Conservation (phyloP, 2,113 vertebrate species). For the Phycodurus eques region DNA sequence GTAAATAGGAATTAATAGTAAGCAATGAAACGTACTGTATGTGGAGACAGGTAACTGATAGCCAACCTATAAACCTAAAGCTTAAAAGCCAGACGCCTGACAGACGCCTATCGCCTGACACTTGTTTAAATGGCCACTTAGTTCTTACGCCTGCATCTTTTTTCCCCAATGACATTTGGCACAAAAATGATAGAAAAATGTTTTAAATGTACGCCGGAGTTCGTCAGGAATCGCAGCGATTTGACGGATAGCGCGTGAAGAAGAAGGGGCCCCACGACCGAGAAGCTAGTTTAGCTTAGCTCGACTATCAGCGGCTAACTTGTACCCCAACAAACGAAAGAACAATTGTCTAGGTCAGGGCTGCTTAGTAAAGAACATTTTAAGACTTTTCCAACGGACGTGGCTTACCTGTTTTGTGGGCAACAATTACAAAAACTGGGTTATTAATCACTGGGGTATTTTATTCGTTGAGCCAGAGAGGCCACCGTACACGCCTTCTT, state of each 20-base stretch:
- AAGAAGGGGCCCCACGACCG: conserved; percentile 20
- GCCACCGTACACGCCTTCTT: conserved; percentile 39
- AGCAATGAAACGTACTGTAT: background rate
- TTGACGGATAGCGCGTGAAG: conserved; percentile 16
- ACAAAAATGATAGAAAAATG: background rate
- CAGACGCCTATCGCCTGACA: background rate
- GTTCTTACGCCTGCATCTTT: background rate
- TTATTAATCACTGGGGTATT: background rate
- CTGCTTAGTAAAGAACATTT: background rate
- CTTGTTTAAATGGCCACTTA: background rate
- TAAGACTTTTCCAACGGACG: too few species aligned
- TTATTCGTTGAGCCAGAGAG: conserved; percentile 1
- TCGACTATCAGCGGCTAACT: background rate
- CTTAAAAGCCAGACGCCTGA: too few species aligned
- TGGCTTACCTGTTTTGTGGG: conserved; percentile 54
- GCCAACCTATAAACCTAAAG: background rate
- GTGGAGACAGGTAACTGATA: background rate
- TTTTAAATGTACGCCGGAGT: conserved; percentile 6
- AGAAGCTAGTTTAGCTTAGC: conserved; percentile 16
- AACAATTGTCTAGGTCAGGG: too few species aligned
- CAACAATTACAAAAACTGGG: conserved; percentile 43
- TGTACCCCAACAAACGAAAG: background rate
- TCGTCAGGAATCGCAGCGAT: conserved; percentile 13
- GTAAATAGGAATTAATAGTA: background rate
- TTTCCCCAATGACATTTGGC: too few species aligned